A percentile compares a stretch with the other conserved stretches of the same genome.
Evolutionary conservation across 2,888 invertebrate species (phyloP).

Genomic region (Lacanobia wlatinum): DNA sequence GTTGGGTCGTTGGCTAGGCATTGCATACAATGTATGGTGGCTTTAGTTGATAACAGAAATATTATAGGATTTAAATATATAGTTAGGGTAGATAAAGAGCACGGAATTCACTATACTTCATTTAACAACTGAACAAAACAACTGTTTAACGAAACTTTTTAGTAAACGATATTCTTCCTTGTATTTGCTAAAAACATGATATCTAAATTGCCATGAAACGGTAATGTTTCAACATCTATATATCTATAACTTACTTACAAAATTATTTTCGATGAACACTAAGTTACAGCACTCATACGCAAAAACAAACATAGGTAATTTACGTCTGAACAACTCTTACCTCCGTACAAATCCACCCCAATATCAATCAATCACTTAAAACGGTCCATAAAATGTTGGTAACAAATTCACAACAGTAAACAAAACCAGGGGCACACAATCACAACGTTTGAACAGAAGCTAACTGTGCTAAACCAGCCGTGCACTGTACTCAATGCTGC

Average conservation of each 20-base stretch:
- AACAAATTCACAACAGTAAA: conserved; percentile 39
- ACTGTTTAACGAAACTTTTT: conserved; percentile 1
- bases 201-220: neutral
- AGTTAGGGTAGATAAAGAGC: neutral
- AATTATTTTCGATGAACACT: neutral
- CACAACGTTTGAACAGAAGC: conserved; percentile 50
- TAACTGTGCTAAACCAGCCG: conserved; percentile 60
- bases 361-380: conserved; percentile 45
- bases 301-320: conserved; percentile 6
- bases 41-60: neutral
- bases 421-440: conserved; percentile 35
- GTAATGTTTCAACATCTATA: neutral
- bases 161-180: neutral
- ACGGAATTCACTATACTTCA: neutral
- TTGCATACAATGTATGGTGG: conserved; percentile 24
- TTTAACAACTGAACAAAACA: too few relatives aligned
- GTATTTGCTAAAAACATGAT: neutral
- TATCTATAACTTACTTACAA: too few relatives aligned
- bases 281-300: too few relatives aligned
- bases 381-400: conserved; percentile 39
- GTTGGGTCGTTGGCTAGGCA: conserved; percentile 12
- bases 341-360: conserved; percentile 26
- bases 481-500: conserved; percentile 41
- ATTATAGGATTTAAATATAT: conserved; percentile 4
- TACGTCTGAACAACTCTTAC: conserved; percentile 18